These are phyloP conservation scores for Poicephalus meyeri DNA, from an alignment of 2,113 vertebrate species.

Conservation along the genomic window DNA sequence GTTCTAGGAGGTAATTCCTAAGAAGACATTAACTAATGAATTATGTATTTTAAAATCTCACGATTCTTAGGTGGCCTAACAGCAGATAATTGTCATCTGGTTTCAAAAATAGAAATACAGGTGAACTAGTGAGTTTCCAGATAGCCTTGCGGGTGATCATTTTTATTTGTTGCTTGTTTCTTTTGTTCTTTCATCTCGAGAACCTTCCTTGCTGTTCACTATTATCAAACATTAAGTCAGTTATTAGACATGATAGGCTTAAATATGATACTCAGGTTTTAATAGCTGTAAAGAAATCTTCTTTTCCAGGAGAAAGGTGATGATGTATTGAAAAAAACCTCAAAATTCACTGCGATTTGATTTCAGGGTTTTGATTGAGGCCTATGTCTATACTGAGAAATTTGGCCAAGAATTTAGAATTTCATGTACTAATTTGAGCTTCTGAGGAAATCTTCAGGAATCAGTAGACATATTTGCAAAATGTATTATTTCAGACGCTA, in stretches of 20 bases:
- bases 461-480: neutral
- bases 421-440: neutral
- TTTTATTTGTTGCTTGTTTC: neutral
- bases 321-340: neutral
- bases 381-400: neutral
- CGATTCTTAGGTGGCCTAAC: neutral
- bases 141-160: neutral
- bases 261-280: neutral
- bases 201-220: neutral
- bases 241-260: neutral
- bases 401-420: neutral
- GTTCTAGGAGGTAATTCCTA: neutral
- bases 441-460: neutral
- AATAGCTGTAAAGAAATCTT: neutral
- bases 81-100: neutral
- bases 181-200: neutral
- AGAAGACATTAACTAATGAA: neutral
- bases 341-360: neutral
- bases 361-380: neutral
- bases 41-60: neutral
- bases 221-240: neutral
- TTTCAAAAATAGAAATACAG: neutral
- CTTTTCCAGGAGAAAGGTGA: neutral
- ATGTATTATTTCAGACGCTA: neutral
- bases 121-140: neutral